Percentiles rank a stretch among this genome's conserved stretches.
Conservation (phyloP, 2,888 invertebrate species). For the Drosophila heteroneura region DNA sequence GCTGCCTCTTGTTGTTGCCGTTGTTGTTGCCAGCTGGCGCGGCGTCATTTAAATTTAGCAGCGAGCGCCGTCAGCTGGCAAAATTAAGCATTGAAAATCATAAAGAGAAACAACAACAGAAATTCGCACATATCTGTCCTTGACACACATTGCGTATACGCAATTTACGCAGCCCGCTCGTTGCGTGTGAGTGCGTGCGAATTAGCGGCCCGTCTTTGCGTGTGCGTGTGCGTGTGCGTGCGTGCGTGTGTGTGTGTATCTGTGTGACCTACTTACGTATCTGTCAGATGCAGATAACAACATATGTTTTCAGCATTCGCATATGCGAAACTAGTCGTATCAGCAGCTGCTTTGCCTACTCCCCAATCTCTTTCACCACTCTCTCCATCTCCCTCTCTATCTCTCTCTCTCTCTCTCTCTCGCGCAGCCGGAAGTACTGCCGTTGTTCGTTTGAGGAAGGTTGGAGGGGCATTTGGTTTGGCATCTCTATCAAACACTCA, state of each 20-base stretch:
- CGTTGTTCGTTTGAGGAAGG: not conserved
- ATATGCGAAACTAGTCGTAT: slow-evolving; percentile 34
- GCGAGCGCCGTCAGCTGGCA: slow-evolving; percentile 43
- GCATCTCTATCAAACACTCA: slow-evolving; percentile 39
- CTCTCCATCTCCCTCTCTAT: not conserved
- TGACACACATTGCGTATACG: slow-evolving; percentile 83
- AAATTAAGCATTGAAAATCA: slow-evolving; percentile 64
- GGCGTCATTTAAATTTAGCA: slow-evolving; percentile 72
- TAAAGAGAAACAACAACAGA: slow-evolving; percentile 48
- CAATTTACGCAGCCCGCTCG: slow-evolving; percentile 72
- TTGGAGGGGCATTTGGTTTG: not conserved
- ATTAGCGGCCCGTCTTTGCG: slow-evolving; percentile 28
- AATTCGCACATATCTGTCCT: slow-evolving; percentile 84
- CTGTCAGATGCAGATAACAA: slow-evolving; percentile 68
- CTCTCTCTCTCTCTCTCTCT: not conserved
- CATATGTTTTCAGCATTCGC: slow-evolving; percentile 63
- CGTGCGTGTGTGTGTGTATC: slow-evolving; percentile 25
- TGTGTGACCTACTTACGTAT: slow-evolving; percentile 73
- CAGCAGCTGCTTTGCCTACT: slow-evolving; percentile 42
- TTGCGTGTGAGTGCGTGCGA: slow-evolving; percentile 62
- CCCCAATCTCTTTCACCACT: not conserved
- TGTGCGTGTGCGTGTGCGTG: slow-evolving; percentile 20
- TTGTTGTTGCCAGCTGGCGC: slow-evolving; percentile 44
- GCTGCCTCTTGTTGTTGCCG: slow-evolving; percentile 31
- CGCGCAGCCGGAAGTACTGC: slow-evolving; percentile 39